Base-by-base conservation (phyloP, 1,140 invertebrate species). In the Tribolium castaneum region DNA sequence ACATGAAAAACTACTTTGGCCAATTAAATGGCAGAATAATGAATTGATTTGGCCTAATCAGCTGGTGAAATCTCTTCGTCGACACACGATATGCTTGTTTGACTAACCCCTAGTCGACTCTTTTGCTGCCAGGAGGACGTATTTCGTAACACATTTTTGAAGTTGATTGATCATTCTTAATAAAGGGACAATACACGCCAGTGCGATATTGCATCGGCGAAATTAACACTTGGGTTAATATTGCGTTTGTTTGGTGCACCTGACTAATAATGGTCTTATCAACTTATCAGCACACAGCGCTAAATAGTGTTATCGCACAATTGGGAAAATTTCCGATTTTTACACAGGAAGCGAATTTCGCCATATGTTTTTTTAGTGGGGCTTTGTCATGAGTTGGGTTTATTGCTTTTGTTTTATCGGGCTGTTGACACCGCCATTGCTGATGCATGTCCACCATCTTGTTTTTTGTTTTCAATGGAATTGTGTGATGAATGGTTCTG, bases 11-110 rank as follows among this genome's bases (percentile, higher is more conserved):
- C 80, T 80, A 80, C 80, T 80, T 79, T 79, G 56, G 59, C 66
- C 80, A 80, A 80, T 78, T 80, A 79, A 79, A 79, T 59, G 73
- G 77, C 80, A 79, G 74, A 75, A 80, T 80, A 80, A 80, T 80
- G 77, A 80, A 80, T 78, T 80, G 80, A 80, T 80, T 80, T 76
- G 19, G 73, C 22, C 30, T 75, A 78, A 80, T 80, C 80, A 74
- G 39, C 35, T 5, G 30, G 9, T 12, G 34, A 76, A 73, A 80
- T 78, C 77, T 76, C 13, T 39, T 35, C 34, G 34, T 34, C 59
- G 80, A 80, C 73, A 80, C 80, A 80, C 77, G 80, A 80, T 80
- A 80, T 74, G 70, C 66, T 70, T 74, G 52, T 78, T 80, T 54
- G 52, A 62, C 35, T 14, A 25, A 45, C 25, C 75, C 49, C 76